Conservation (phyloP, 2,888 invertebrate genomes). For the Pilophorus perplexus region DNA sequence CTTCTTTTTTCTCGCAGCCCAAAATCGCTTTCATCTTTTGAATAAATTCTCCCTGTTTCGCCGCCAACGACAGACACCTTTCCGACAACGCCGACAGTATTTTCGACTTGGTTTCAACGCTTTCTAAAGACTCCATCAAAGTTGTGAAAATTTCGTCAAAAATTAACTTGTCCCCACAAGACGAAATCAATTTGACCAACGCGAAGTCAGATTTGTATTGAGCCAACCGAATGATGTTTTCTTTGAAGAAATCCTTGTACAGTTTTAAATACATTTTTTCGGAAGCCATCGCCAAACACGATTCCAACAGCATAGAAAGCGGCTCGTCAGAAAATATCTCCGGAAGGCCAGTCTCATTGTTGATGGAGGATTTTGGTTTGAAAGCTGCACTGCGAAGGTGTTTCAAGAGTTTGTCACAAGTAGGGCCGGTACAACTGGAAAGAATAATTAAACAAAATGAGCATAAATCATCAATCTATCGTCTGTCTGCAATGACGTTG, state of each 20-base stretch:
- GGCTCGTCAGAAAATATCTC: not conserved
- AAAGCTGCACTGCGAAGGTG: not conserved
- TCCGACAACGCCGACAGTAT: constrained; percentile 10
- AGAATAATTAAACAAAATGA: too few species aligned
- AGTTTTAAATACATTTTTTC: constrained; percentile 25
- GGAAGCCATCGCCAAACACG: not conserved
- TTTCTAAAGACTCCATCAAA: not conserved
- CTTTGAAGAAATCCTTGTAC: constrained; percentile 12
- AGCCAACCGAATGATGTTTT: not conserved
- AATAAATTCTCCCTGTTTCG: constrained; percentile 37
- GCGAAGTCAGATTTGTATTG: not conserved
- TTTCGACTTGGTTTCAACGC: not conserved
- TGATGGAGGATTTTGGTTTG: not conserved
- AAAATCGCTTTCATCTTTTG: constrained; percentile 13
- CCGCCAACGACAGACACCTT: not conserved
- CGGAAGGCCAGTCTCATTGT: not conserved
- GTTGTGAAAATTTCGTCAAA: constrained; percentile 16
- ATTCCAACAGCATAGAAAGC: not conserved
- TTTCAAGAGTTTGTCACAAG: constrained; percentile 27
- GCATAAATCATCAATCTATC: too few species aligned
- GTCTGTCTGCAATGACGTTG: too few species aligned
- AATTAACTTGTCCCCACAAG: constrained; percentile 4
- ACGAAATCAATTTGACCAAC: not conserved
- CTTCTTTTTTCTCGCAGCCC: constrained; percentile 20
- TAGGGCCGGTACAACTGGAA: constrained; percentile 9